Evolutionary conservation across 2,797 vertebrate genomes (phyloP).

Genomic region (Alectoris magna): DNA sequence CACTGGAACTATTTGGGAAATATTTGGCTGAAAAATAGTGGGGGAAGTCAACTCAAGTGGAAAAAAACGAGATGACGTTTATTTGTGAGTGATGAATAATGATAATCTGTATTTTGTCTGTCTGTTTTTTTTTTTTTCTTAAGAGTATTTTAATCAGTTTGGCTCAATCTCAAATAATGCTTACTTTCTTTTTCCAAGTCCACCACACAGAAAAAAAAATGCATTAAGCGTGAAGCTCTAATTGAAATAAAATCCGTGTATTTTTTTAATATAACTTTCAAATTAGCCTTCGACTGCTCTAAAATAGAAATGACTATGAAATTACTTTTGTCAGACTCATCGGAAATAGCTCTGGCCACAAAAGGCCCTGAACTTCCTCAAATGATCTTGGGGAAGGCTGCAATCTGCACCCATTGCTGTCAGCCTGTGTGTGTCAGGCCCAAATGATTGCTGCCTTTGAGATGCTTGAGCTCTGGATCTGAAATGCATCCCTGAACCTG

Average conservation of each 20-base stretch:
- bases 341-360: background rate
- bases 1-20: constrained; percentile 63
- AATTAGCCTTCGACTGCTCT: background rate
- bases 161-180: background rate
- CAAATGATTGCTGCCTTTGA: background rate
- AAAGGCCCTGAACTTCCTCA: accelerated
- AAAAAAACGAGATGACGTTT: constrained; percentile 54
- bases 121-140: background rate
- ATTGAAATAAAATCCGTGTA: background rate
- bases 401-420: background rate
- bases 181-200: background rate
- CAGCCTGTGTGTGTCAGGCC: background rate
- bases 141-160: background rate
- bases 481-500: background rate
- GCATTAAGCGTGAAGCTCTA: background rate
- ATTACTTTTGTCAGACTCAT: background rate
- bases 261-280: constrained; percentile 8
- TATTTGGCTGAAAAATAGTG: constrained; percentile 49
- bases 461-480: background rate
- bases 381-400: background rate
- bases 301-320: background rate
- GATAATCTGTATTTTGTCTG: constrained; percentile 26
- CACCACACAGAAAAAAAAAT: background rate
- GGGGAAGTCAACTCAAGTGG: constrained; percentile 33
- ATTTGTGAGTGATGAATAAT: constrained; percentile 54